Conservation (phyloP, 2,888 invertebrate genomes). For the Ligdia adustata region DNA sequence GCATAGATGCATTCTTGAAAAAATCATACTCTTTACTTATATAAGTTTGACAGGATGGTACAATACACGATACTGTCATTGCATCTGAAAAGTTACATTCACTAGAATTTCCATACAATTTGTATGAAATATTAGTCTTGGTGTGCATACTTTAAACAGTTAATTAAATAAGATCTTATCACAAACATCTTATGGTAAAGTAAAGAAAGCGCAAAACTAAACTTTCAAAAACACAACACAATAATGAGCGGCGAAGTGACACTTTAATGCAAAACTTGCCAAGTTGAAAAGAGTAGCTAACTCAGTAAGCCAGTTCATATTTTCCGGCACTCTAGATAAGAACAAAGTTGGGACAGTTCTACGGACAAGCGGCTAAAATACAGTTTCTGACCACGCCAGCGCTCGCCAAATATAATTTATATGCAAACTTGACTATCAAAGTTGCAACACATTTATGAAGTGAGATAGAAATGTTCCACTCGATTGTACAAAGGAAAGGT, state of each 20-base stretch:
- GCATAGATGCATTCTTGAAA: too few relatives aligned
- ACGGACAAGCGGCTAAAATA: slow-evolving; percentile 22
- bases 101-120: too few relatives aligned
- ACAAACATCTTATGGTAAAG: too few relatives aligned
- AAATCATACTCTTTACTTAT: too few relatives aligned
- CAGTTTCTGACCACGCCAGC: slow-evolving; percentile 18
- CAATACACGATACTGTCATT: too few relatives aligned
- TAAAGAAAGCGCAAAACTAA: too few relatives aligned
- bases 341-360: slow-evolving; percentile 30
- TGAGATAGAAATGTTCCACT: slow-evolving; percentile 2
- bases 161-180: too few relatives aligned
- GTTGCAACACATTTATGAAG: background rate
- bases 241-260: slow-evolving; percentile 7
- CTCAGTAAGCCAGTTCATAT: slow-evolving; percentile 28
- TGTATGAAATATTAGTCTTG: too few relatives aligned
- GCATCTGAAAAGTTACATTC: too few relatives aligned
- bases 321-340: slow-evolving; percentile 28
- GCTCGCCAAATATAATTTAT: slow-evolving; percentile 20
- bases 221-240: background rate
- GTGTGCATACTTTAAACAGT: too few relatives aligned
- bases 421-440: slow-evolving; percentile 9
- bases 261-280: slow-evolving; percentile 13
- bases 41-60: too few relatives aligned
- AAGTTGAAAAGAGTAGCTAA: slow-evolving; percentile 3
- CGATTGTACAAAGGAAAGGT: background rate